Percentiles rank a stretch among this genome's conserved stretches.
phyloP scores from a whole-genome alignment of 2,797 vertebrate genomes.

The Nasua narica region DNA sequence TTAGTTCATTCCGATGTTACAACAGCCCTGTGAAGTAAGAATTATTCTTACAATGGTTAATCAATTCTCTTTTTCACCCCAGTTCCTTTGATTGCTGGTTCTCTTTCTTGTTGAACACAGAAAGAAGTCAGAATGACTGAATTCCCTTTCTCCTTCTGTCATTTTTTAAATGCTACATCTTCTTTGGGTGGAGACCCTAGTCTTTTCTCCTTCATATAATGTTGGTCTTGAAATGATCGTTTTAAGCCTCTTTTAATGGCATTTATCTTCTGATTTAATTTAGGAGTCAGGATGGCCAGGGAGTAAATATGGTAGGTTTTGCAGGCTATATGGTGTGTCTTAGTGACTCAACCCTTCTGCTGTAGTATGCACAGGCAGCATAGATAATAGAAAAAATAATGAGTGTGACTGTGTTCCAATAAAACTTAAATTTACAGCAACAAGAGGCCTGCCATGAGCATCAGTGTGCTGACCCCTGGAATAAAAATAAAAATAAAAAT shows the following conservation, averaged over 20 bases:
- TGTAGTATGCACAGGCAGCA: not conserved
- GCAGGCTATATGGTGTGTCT: not conserved
- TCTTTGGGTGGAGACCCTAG: not conserved
- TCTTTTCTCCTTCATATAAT: not conserved
- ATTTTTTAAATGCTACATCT: not conserved
- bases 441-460: not conserved
- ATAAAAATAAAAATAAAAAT: not conserved
- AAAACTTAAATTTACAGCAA: slow-evolving; percentile 43
- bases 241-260: not conserved
- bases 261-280: slow-evolving; percentile 7
- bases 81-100: slow-evolving; percentile 5
- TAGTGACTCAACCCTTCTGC: not conserved
- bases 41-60: slow-evolving; percentile 30
- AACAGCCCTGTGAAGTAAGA: not conserved
- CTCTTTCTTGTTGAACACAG: slow-evolving; percentile 17
- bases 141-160: not conserved
- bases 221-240: not conserved
- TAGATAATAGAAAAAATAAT: not conserved
- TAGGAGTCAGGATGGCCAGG: not conserved
- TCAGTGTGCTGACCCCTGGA: not conserved
- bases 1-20: slow-evolving; percentile 29
- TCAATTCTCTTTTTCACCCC: slow-evolving; percentile 35
- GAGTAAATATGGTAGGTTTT: slow-evolving; percentile 11
- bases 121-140: not conserved
- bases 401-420: not conserved